These are phyloP conservation scores for Drosophila melanogaster DNA, from an alignment of 1,140 invertebrate genomes.

Conservation along the genomic window DNA sequence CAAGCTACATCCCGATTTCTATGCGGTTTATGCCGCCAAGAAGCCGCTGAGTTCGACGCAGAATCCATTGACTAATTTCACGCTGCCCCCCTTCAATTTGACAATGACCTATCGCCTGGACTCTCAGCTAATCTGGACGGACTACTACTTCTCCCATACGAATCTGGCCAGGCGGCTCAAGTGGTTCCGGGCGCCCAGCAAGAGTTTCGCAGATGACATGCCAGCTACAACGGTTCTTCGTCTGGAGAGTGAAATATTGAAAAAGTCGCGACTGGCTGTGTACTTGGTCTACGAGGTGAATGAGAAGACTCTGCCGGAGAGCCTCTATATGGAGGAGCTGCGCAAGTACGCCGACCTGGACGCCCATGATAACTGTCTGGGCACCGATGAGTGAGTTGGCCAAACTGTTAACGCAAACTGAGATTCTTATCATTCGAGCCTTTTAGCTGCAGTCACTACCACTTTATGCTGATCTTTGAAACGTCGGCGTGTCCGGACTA, in stretches of 20 bases:
- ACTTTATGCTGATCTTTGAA: constrained; percentile 64
- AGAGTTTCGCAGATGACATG: constrained; percentile 11
- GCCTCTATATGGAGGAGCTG: constrained; percentile 43
- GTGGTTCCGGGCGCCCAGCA: not conserved
- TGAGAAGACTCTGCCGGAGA: constrained; percentile 18
- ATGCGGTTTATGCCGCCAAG: constrained; percentile 38
- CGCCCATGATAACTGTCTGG: constrained; percentile 17
- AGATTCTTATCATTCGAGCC: not conserved
- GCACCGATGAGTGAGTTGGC: constrained; percentile 14
- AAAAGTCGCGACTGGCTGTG: constrained; percentile 15
- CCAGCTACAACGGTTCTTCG: not conserved
- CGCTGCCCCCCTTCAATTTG: constrained; percentile 29
- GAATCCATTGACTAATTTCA: not conserved
- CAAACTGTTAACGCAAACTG: not conserved
- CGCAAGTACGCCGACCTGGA: constrained; percentile 31
- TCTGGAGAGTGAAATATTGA: not conserved
- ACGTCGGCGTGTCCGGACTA: constrained; percentile 51
- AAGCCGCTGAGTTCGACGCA: constrained; percentile 26
- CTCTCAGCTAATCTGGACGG: constrained; percentile 54
- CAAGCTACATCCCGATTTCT: constrained; percentile 11
- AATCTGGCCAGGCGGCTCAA: not conserved
- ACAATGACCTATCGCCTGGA: constrained; percentile 66
- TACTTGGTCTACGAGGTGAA: constrained; percentile 52
- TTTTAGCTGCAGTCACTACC: constrained; percentile 47
- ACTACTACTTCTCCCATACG: constrained; percentile 30